Base-by-base conservation (phyloP, 2,113 vertebrate species). In the Hiodon alosoides region DNA sequence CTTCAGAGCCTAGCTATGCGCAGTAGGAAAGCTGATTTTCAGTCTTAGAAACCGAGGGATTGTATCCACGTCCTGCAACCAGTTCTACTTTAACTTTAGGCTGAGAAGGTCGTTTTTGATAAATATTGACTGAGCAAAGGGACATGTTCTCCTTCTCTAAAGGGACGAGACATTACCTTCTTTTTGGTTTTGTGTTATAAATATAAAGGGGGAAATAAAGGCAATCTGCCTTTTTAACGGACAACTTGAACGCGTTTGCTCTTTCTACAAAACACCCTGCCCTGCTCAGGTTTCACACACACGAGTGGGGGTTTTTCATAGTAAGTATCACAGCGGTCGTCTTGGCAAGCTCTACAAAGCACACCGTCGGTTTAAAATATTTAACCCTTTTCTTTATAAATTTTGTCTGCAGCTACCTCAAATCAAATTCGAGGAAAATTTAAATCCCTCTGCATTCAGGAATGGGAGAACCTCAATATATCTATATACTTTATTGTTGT, bases 391-490 rank as follows among this genome's bases (percentile, higher is more conserved):
- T 31, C 31, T 31, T 31, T n/a, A n/a, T n/a, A n/a, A n/a, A n/a
- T n/a, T n/a, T n/a, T n/a, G n/a, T 31, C 31, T 31, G 31, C 31
- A 31, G 31, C 50, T 48, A 67, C 47, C 48, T 47, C 4, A 69
- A 77, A 53, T 47, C 4, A 69, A 77, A 76, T 68, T 82, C 68
- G 64, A 55, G 13, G 10, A 17, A 69, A 74, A 69, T 47, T 48
- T 76, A 51, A 3, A 62, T 72, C 76, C 62, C 72, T 57, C 77
- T 69, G 61, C 75, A 77, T 71, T 68, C 55, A 7, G 31, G 52
- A 64, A 65, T 48, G 59, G 75, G 61, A 76, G 79, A 71, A 81
- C 79, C 79, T 74, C 79, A 78, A 79, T 76, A 79, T 74, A 83
- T 78, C 78, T 76, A 74, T 31, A 31, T 31, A 31, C 31, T 31